Evolutionary conservation across 92 coral and sea anemone species (phyloP), one percentile per base, ranked within the genome.

Genomic region (Epizoanthus scotinus): DNA sequence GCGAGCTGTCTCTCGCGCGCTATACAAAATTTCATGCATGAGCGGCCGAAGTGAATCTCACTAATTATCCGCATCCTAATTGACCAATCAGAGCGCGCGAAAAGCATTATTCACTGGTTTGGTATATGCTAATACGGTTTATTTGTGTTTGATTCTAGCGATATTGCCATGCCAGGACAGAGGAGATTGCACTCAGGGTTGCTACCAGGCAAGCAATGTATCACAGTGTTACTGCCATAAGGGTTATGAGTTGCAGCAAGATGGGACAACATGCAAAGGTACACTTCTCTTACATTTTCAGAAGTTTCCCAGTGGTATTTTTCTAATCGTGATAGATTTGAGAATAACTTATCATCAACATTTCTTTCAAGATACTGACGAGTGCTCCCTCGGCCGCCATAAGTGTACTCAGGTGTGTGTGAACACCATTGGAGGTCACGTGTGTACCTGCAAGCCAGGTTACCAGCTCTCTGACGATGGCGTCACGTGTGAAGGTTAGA

Each of bases 181-280:
- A 14, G 20, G 68, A 13, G 83, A 79, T 31, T 87, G 91, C 18
- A 82, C 69, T 71, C 91, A 87, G 9, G 85, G 82, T 60, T 87
- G 91, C 58, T 27, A 28, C 60, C 28, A 26, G 71, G 89, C 63
- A 12, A 82, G 65, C 19, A 87, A 86, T 14, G 36, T 60, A 2
- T 73, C 86, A 13, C 78, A 31, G 60, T 87, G 91, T 61, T 84
- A 83, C 47, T 87, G 91, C 47, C 70, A 64, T 42, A 87, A 85
- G 59, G 91, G 91, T 6, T 87, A 66, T 64, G 56, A 84, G 31
- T 63, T 87, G 29, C 59, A 70, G 24, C 58, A 18, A 0, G 89
- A 87, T 40, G 28, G 67, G 26, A 72, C 72, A 57, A 59, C 86
- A 2, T 87, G 91, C 55, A 59, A 28, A 28, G 91, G 91, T 87